phyloP scores from a whole-genome alignment of 2,113 vertebrate species.

The Onychostruthus taczanowskii region DNA sequence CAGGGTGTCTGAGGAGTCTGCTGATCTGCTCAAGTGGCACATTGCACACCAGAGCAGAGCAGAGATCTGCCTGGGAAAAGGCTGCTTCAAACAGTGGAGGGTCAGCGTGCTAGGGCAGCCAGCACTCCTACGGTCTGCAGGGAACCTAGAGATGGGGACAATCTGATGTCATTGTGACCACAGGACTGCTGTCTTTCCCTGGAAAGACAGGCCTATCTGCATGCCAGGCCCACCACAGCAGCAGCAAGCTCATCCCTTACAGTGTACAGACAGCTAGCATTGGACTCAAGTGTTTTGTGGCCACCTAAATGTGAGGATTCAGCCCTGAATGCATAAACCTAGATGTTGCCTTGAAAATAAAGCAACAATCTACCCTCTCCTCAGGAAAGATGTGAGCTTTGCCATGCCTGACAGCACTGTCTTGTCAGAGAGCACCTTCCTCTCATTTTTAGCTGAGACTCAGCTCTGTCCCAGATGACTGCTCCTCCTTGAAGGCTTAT shows the following conservation, averaged over 20 bases:
- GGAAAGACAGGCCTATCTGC: neutral
- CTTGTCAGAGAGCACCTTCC: neutral
- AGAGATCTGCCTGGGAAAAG: neutral
- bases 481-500: neutral
- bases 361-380: neutral
- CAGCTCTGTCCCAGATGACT: neutral
- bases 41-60: neutral
- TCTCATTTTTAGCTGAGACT: neutral
- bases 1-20: neutral
- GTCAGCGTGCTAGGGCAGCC: neutral
- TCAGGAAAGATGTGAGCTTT: neutral
- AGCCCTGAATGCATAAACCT: neutral
- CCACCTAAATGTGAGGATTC: neutral
- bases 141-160: neutral
- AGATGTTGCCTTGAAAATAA: neutral
- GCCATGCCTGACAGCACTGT: neutral
- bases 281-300: rapidly evolving
- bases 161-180: neutral
- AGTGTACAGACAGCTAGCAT: neutral
- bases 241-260: neutral
- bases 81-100: neutral
- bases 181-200: neutral
- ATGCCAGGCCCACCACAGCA: neutral
- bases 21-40: neutral
- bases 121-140: neutral